phyloP scores from a whole-genome alignment of 2,888 invertebrate species.

The Embidobia sp. region DNA sequence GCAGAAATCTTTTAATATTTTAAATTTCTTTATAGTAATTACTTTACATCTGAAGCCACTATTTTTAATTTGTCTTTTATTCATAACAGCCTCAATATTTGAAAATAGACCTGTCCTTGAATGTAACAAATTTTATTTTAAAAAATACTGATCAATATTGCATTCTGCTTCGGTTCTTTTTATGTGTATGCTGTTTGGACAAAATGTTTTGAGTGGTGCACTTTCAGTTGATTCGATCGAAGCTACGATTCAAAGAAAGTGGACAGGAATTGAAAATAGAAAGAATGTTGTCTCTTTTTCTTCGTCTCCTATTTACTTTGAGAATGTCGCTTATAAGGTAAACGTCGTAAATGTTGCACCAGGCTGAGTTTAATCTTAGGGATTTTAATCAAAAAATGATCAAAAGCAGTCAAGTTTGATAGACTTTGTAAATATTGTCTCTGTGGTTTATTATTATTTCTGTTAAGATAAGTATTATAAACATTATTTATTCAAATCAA shows the following conservation, averaged over 20 bases:
- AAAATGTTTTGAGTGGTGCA: neutral
- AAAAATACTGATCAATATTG: too few relatives aligned
- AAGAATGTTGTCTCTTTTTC: neutral
- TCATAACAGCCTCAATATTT: conserved; percentile 2
- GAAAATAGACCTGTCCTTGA: conserved; percentile 17
- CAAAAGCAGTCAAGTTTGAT: too few relatives aligned
- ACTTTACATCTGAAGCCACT: neutral
- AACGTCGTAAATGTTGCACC: neutral
- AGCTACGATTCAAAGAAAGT: neutral
- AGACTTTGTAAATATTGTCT: too few relatives aligned
- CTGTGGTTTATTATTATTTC: too few relatives aligned
- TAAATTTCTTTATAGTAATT: conserved; percentile 9
- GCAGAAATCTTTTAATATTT: conserved; percentile 11
- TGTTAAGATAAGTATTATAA: too few relatives aligned
- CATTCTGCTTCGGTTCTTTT: too few relatives aligned
- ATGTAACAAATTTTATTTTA: neutral
- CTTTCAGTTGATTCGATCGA: neutral
- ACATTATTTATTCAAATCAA: too few relatives aligned
- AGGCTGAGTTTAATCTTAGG: too few relatives aligned
- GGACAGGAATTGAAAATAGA: neutral
- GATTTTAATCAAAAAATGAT: too few relatives aligned
- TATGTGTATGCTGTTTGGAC: too few relatives aligned
- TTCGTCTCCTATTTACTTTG: neutral
- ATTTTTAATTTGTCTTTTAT: conserved; percentile 11
- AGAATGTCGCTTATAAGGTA: neutral